phyloP scores from a whole-genome alignment of 2,888 invertebrate species.

The Noctua janthe region DNA sequence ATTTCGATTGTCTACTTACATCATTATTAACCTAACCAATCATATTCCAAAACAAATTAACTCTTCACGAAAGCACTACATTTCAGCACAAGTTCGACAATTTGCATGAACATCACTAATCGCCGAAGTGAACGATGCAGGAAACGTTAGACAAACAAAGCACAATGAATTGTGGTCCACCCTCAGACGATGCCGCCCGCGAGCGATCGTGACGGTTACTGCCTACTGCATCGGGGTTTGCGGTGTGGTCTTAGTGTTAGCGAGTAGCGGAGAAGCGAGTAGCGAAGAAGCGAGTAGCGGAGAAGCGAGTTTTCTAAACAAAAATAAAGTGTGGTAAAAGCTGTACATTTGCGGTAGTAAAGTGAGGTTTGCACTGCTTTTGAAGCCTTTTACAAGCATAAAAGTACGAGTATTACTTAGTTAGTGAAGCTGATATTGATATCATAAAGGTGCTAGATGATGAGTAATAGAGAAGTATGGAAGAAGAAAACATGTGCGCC shows the following conservation, averaged over 20 bases:
- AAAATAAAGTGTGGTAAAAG: not conserved
- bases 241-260: conserved; percentile 49
- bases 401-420: not conserved
- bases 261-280: conserved; percentile 28
- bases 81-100: conserved; percentile 47
- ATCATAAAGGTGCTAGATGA: not conserved
- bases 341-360: not conserved
- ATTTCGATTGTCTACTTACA: not conserved
- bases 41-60: conserved; percentile 37
- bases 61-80: conserved; percentile 35
- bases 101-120: conserved; percentile 71
- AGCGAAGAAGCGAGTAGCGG: too few relatives aligned
- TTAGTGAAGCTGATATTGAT: not conserved
- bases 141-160: conserved; percentile 85
- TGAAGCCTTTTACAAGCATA: not conserved
- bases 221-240: conserved; percentile 77
- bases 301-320: not conserved
- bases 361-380: not conserved
- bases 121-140: conserved; percentile 76
- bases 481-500: too few relatives aligned
- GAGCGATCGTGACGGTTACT: conserved; percentile 82
- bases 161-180: conserved; percentile 86
- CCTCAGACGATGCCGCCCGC: conserved; percentile 83
- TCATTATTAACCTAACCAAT: not conserved
- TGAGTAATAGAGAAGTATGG: too few relatives aligned